Conservation (phyloP, 2,113 vertebrate genomes). For the Cyanistes caeruleus region DNA sequence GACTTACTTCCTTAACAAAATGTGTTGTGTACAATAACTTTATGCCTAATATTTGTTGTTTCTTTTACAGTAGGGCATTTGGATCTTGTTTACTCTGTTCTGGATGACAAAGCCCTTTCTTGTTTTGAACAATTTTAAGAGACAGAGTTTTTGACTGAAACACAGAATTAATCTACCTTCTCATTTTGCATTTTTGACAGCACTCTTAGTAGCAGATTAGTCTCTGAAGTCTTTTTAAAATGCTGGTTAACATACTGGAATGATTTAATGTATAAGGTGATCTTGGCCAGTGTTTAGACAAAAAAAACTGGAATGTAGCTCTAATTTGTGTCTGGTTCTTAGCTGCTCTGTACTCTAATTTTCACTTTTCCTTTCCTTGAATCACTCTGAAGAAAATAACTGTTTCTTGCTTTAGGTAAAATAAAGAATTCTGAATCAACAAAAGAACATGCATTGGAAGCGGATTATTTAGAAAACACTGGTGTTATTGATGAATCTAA, state of each 20-base stretch:
- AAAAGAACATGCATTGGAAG: slow-evolving; percentile 76
- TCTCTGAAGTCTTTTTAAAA: not conserved
- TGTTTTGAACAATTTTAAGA: not conserved
- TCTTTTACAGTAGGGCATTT: not conserved
- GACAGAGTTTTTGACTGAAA: not conserved
- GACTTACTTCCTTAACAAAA: not conserved
- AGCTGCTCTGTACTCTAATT: not conserved
- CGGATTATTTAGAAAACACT: slow-evolving; percentile 75
- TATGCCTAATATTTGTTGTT: not conserved
- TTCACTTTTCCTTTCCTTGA: not conserved
- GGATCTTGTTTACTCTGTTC: not conserved
- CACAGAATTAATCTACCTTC: not conserved
- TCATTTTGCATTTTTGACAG: not conserved
- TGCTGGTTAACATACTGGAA: not conserved
- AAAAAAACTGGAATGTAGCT: not conserved
- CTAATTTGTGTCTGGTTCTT: not conserved
- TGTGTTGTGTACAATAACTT: not conserved
- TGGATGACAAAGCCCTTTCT: not conserved
- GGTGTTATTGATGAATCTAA: slow-evolving; percentile 78
- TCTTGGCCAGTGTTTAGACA: not conserved
- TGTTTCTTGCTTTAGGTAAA: slow-evolving; percentile 77
- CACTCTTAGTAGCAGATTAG: not conserved
- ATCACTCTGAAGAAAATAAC: slow-evolving; percentile 11
- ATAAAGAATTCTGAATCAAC: slow-evolving; percentile 72
- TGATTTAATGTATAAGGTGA: not conserved